Conservation (phyloP, 1,140 invertebrate genomes). For the Euwallacea similis region DNA sequence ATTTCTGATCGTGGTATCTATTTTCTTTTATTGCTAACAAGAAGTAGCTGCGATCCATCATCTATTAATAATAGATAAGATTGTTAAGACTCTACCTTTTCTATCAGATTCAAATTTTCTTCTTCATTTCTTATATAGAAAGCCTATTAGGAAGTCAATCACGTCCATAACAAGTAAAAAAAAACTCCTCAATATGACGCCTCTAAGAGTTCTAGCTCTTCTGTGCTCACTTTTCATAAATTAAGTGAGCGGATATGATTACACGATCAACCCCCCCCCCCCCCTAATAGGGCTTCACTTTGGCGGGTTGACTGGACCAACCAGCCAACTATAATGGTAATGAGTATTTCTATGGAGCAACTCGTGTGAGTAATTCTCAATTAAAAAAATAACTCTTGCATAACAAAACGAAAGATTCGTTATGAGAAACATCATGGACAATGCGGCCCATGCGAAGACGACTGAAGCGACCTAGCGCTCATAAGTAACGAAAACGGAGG, state of each 20-base stretch:
- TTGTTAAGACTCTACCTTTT: too few species aligned
- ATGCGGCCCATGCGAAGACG: constrained; percentile 54
- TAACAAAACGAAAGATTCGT: constrained; percentile 29
- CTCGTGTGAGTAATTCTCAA: constrained; percentile 53
- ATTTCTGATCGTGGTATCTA: too few species aligned
- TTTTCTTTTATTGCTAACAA: too few species aligned
- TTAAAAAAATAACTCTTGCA: constrained; percentile 11
- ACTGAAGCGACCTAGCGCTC: constrained; percentile 51
- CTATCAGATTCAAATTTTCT: too few species aligned
- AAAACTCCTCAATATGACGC: too few species aligned
- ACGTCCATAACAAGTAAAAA: too few species aligned
- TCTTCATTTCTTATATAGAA: too few species aligned
- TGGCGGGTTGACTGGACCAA: constrained; percentile 65
- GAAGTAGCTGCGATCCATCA: too few species aligned
- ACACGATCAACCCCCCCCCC: constrained; percentile 69
- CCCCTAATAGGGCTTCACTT: constrained; percentile 65
- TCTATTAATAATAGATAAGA: too few species aligned
- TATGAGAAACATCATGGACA: constrained; percentile 49
- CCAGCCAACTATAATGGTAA: constrained; percentile 67
- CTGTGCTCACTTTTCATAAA: too few species aligned
- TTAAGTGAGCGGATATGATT: constrained; percentile 65
- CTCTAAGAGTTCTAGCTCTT: too few species aligned
- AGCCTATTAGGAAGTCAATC: too few species aligned
- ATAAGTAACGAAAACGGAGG: constrained; percentile 61
- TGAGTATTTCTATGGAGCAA: constrained; percentile 68